Conservation (phyloP, 2,797 vertebrate genomes). For the Tiaroga cobitis region DNA sequence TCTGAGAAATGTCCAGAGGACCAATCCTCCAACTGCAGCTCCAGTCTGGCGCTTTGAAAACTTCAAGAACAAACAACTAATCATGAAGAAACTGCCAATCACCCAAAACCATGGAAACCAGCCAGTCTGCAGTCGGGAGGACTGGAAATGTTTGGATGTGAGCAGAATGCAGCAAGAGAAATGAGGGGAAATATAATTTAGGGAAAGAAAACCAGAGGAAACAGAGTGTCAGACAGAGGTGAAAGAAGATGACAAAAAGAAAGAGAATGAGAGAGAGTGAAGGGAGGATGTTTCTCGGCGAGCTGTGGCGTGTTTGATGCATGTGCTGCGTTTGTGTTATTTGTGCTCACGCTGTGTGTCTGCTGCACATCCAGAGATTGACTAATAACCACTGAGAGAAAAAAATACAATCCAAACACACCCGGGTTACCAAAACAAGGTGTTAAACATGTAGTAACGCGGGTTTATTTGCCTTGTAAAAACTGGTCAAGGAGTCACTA, state of each 20-base stretch:
- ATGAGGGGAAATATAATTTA: constrained; percentile 8
- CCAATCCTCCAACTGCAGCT: constrained; percentile 18
- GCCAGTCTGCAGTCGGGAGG: neutral
- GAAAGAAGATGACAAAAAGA: constrained; percentile 20
- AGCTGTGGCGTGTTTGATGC: neutral
- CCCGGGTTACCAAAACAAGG: neutral
- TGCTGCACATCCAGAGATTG: neutral
- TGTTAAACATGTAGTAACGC: neutral
- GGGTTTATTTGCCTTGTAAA: neutral
- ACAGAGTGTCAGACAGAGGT: neutral
- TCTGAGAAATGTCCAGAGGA: constrained; percentile 13
- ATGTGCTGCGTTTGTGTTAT: neutral
- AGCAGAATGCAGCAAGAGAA: neutral
- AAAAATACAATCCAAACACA: neutral
- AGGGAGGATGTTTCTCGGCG: neutral
- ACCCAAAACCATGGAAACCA: constrained; percentile 26
- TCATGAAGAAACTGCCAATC: constrained; percentile 39
- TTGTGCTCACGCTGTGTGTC: neutral
- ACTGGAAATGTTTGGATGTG: neutral
- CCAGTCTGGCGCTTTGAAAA: neutral
- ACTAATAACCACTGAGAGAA: neutral
- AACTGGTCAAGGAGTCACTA: neutral
- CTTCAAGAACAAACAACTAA: constrained; percentile 17
- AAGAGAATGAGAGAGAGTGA: constrained; percentile 11
- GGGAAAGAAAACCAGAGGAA: constrained; percentile 12